A percentile compares a stretch with the other conserved stretches of the same genome.
phyloP scores from a whole-genome alignment of 2,113 vertebrate genomes.

The Zosterops hypoxanthus region DNA sequence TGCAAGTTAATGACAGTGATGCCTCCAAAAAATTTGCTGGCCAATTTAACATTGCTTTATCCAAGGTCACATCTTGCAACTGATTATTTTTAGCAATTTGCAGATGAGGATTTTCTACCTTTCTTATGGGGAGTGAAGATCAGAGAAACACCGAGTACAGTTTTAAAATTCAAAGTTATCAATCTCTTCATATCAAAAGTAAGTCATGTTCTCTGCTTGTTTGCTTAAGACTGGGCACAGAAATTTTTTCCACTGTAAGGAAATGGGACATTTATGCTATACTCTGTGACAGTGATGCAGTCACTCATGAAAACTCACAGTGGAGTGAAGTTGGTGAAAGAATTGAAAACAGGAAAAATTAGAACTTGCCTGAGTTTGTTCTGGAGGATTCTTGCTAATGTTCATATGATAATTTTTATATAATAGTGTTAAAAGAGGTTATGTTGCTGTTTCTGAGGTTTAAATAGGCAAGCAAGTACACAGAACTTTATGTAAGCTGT shows the following conservation, averaged over 20 bases:
- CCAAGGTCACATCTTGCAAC: slow-evolving; percentile 83
- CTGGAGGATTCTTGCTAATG: not conserved
- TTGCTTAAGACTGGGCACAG: slow-evolving; percentile 39
- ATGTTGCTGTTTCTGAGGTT: not conserved
- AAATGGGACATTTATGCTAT: not conserved
- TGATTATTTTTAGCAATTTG: slow-evolving; percentile 79
- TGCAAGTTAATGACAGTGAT: slow-evolving; percentile 84
- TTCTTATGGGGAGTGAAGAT: slow-evolving; percentile 54
- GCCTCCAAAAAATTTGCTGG: slow-evolving; percentile 76
- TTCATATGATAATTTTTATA: not conserved
- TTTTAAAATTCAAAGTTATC: slow-evolving; percentile 67
- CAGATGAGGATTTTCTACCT: slow-evolving; percentile 64
- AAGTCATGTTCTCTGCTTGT: slow-evolving; percentile 30
- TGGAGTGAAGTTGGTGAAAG: not conserved
- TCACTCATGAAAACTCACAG: not conserved
- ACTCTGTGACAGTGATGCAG: slow-evolving; percentile 10
- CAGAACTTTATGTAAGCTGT: not conserved
- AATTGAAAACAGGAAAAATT: not conserved
- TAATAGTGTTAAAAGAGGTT: not conserved
- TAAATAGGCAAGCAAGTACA: not conserved
- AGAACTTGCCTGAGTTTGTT: not conserved
- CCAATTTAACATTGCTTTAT: slow-evolving; percentile 83
- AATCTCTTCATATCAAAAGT: slow-evolving; percentile 36
- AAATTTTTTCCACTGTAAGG: slow-evolving; percentile 29
- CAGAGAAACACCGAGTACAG: slow-evolving; percentile 23